A percentile compares a stretch with the other conserved stretches of the same genome.
phyloP scores from a whole-genome alignment of 2,797 vertebrate species.

The Hafferia zeledoni region DNA sequence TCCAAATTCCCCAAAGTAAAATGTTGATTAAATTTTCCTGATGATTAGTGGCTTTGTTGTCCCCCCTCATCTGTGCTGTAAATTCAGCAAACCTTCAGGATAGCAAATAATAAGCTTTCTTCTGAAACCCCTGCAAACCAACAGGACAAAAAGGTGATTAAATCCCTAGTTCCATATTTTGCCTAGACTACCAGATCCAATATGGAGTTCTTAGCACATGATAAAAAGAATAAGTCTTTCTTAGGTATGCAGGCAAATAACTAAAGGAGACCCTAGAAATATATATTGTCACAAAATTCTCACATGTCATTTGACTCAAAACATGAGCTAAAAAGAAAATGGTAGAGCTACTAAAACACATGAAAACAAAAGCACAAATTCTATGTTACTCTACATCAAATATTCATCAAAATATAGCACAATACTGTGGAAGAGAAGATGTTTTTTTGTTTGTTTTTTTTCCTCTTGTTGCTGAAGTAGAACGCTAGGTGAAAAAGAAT shows the following conservation, averaged over 20 bases:
- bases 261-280: background rate
- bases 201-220: background rate
- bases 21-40: conserved; percentile 15
- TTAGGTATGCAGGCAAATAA: background rate
- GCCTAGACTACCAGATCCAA: background rate
- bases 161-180: background rate
- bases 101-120: background rate
- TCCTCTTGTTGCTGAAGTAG: background rate
- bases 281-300: background rate
- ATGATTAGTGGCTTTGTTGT: background rate
- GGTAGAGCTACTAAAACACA: background rate
- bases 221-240: background rate
- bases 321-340: background rate
- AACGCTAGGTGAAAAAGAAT: background rate
- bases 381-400: background rate
- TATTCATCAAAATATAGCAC: background rate
- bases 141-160: background rate
- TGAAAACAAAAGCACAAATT: background rate
- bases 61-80: background rate
- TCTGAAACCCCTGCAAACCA: background rate
- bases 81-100: background rate
- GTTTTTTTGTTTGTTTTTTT: background rate
- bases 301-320: background rate
- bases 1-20: background rate
- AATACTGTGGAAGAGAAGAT: background rate